phyloP scores from a whole-genome alignment of 2,113 vertebrate species.

The Anguilla japonica region DNA sequence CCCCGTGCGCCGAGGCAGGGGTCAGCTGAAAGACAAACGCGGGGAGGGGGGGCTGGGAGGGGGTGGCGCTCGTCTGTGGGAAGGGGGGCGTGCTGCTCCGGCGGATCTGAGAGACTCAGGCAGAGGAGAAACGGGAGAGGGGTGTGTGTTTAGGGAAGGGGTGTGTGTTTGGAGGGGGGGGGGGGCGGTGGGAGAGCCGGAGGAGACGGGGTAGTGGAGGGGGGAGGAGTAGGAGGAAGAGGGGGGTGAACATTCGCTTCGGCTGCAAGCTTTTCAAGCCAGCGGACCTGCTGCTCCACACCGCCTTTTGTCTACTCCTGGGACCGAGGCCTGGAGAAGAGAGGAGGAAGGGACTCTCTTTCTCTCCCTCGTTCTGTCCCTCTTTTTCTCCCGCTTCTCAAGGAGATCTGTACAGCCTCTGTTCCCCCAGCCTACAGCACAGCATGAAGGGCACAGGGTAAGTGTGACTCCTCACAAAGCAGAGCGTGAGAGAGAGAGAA shows the following conservation, averaged over 20 bases:
- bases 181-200: constrained; percentile 47
- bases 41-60: constrained; percentile 45
- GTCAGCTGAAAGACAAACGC: constrained; percentile 89
- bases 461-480: constrained; percentile 54
- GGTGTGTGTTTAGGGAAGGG: constrained; percentile 48
- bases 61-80: constrained; percentile 8
- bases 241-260: constrained; percentile 48
- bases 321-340: constrained; percentile 60
- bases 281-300: constrained; percentile 58
- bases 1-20: constrained; percentile 65
- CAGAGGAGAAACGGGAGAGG: constrained; percentile 54
- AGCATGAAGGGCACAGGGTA: constrained; percentile 74
- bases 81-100: constrained; percentile 4
- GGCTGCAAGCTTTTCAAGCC: constrained; percentile 63
- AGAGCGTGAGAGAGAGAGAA: background rate
- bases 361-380: constrained; percentile 61
- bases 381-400: constrained; percentile 36
- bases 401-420: constrained; percentile 16
- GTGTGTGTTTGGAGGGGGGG: constrained; percentile 24
- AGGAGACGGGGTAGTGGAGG: constrained; percentile 63
- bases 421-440: constrained; percentile 49
- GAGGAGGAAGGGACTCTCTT: constrained; percentile 49
- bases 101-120: constrained; percentile 40
- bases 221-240: constrained; percentile 48
- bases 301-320: constrained; percentile 74